Base-by-base conservation (phyloP, 1,140 invertebrate species). In the Pissodes strobi region DNA sequence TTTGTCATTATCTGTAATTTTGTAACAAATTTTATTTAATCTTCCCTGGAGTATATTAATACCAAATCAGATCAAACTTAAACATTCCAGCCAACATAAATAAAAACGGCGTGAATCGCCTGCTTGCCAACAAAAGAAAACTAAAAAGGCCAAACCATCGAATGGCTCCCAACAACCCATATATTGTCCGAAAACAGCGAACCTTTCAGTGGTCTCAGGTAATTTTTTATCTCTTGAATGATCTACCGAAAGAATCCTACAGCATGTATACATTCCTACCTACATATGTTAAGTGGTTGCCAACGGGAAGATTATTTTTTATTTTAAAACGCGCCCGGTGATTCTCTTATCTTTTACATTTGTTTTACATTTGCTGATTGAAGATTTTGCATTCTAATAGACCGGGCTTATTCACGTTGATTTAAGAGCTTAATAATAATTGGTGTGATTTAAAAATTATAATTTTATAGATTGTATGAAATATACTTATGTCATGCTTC, bases 201-300 rank as follows among this genome's bases (percentile, higher is more conserved):
- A 52, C 53, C 53, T 56, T 56, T 56, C 38, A 56, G 53, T 56
- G 53, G 53, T 56, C 53, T 21, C 56, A 59, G 56, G 56, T 59
- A 59, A 59, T 59, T 46, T 46, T 46, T 60, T 60, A 60, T 51
- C 57, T 60, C 21, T n/a, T 25, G 15, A 46, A 34, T 48, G 56
- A 60, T 60, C 57, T 60, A 25, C 43, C 45, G 45, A 60, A 57
- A 51, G 30, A 60, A 49, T 51, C 45, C 22, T 22, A 60, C 57
- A 60, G 13, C 57, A 18, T 60, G 57, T 60, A 60, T 60, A 60
- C 57, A 60, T 60, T 60, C 45, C 57, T 60, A 60, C 57, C 57
- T 60, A 60, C 57, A 60, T 51, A 60, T 60, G 57, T 60, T 60
- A 60, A 60, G 57, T 60, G 46, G 57, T 25, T 19, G 30, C 21